A percentile compares a stretch with the other conserved stretches of the same genome.
phyloP scores from a whole-genome alignment of 2,113 vertebrate species.

The Budorcas taxicolor region DNA sequence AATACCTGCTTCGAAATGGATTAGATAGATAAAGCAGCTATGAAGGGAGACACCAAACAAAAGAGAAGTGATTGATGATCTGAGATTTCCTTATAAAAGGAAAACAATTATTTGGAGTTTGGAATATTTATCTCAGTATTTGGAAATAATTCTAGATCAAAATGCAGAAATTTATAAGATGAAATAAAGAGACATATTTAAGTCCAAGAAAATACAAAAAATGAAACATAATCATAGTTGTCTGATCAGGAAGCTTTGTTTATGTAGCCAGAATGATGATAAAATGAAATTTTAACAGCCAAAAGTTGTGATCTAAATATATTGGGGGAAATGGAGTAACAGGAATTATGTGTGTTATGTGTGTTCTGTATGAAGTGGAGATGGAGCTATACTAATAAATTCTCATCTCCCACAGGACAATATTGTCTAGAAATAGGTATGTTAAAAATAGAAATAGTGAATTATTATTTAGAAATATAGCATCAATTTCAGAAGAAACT shows the following conservation, averaged over 20 bases:
- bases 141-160: not conserved
- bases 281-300: not conserved
- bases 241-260: not conserved
- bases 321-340: not conserved
- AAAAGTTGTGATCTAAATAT: not conserved
- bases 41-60: not conserved
- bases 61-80: not conserved
- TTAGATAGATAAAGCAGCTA: not conserved
- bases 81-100: not conserved
- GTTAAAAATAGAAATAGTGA: not conserved
- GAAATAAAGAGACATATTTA: not conserved
- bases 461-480: not conserved
- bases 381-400: not conserved
- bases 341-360: not conserved
- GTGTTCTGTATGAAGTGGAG: not conserved
- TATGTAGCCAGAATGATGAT: not conserved
- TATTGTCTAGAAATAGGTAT: not conserved
- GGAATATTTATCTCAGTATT: not conserved
- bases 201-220: not conserved
- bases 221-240: not conserved
- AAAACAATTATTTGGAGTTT: not conserved
- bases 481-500: not conserved
- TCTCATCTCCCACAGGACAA: not conserved
- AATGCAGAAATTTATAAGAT: not conserved
- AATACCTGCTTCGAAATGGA: not conserved